These are phyloP conservation scores for Lepilemur septentrionalis DNA, from an alignment of 2,797 vertebrate genomes.

Conservation along the genomic window DNA sequence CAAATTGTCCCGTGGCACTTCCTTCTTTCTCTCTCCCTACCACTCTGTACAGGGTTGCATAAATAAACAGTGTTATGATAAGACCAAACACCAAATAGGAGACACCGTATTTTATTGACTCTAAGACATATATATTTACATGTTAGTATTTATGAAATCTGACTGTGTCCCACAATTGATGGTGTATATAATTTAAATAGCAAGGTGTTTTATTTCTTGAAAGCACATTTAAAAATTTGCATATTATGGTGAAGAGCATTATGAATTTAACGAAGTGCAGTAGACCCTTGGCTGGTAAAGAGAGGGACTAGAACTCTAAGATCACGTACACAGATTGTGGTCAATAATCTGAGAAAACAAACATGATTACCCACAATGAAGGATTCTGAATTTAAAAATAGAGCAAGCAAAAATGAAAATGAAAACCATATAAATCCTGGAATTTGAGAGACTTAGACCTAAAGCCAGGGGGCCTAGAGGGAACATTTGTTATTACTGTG, in stretches of 20 bases:
- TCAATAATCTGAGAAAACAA: neutral
- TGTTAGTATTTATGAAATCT: neutral
- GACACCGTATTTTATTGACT: too few relatives aligned
- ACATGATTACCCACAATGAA: neutral
- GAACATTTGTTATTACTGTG: neutral
- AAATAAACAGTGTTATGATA: neutral
- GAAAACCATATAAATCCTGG: neutral
- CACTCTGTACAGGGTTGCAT: neutral
- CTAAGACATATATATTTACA: neutral
- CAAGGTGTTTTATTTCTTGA: neutral
- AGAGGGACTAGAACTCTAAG: neutral
- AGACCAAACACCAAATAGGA: neutral
- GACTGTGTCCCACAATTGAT: neutral
- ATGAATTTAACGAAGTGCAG: neutral
- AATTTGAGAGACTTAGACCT: neutral
- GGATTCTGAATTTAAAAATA: slow-evolving; percentile 22
- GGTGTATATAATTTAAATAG: neutral
- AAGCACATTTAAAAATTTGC: neutral
- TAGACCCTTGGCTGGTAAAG: neutral
- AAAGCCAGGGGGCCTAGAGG: neutral
- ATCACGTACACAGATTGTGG: neutral
- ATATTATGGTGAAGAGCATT: neutral
- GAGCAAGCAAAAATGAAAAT: neutral
- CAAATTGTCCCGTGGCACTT: neutral
- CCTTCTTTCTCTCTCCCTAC: neutral